phyloP scores from a whole-genome alignment of 1,140 invertebrate species.

The Drosophila seguyi region DNA sequence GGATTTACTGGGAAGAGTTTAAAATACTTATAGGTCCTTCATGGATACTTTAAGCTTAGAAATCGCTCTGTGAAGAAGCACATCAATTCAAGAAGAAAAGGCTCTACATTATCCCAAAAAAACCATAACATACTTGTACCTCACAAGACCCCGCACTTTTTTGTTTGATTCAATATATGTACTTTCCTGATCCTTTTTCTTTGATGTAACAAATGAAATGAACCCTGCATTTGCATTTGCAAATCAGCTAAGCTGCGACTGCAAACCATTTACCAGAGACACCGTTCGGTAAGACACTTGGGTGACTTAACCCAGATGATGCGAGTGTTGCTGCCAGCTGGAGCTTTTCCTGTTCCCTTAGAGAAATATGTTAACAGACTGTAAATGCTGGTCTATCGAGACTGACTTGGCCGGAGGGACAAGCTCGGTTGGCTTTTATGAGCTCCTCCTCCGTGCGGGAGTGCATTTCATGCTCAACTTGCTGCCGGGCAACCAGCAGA shows the following conservation, averaged over 20 bases:
- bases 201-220: conserved; percentile 11
- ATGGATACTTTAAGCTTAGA: background rate
- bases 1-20: no score
- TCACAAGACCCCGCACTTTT: background rate
- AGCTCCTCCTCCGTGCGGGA: conserved; percentile 20
- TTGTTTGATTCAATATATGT: background rate
- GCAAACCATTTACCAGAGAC: conserved; percentile 6
- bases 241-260: conserved; percentile 19
- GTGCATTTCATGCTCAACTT: conserved; percentile 58
- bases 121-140: no score
- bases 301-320: background rate
- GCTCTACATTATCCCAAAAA: no score
- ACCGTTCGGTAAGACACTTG: background rate
- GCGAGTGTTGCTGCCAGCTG: conserved; percentile 5
- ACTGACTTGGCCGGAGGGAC: conserved; percentile 22
- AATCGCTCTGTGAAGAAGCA: no score
- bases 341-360: conserved; percentile 28
- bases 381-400: conserved; percentile 32
- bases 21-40: background rate
- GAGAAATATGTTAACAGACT: conserved; percentile 33
- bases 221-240: conserved; percentile 5
- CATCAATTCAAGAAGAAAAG: background rate
- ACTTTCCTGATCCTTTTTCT: background rate
- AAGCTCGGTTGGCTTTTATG: conserved; percentile 57
- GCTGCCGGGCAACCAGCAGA: conserved; percentile 9